Evolutionary conservation across 2,888 invertebrate species (phyloP), one percentile per base, ranked within the genome.

Genomic region (Nomada fabriciana): DNA sequence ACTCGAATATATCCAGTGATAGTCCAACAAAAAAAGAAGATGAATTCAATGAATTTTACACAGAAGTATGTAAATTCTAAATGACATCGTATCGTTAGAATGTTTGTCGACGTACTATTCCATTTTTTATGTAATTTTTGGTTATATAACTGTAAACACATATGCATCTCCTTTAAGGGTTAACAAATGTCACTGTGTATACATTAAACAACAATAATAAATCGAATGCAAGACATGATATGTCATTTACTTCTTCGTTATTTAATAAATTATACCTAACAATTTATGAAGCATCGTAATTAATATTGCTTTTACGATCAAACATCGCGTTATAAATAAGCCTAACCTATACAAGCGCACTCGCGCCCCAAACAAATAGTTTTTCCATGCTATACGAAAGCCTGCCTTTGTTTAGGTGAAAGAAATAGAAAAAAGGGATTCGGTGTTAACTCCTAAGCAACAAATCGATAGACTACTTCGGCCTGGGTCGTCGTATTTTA

Each of bases 401-500:
- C 71, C 55, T 80, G 36, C 83, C 78, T 84, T 50, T 86, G 93
- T 95, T 64, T 93, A 99, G 99, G 98, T 99, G 73, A 99, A 99
- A 95, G 97, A 98, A 95, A 99, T 99, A 85, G 99, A 99, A 94
- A 98, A 98, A 94, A 95, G 98, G 89, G 99, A 99, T 94, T 98
- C 99, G 7, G 98, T 98, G 67, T 95, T 99, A 92, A 99, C 99
- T 59, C 97, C 99, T 36, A 97, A 97, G 94, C 99, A 99, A 95
- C 99, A 99, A 95, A 98, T 99, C 89, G 98, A 99, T 86, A 96
- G 99, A 90, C 95, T 99, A 81, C 95, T 99, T 76, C 96, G 99
- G 89, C 98, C 99, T 80, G 99, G 99, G 42, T 98, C 99, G 0
- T 99, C 99, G 15, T 99, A 99, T 95, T 98, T 99, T 94, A 99